Evolutionary conservation across 2,888 invertebrate species (phyloP).

Genomic region (Rhogogaster chlorosoma): DNA sequence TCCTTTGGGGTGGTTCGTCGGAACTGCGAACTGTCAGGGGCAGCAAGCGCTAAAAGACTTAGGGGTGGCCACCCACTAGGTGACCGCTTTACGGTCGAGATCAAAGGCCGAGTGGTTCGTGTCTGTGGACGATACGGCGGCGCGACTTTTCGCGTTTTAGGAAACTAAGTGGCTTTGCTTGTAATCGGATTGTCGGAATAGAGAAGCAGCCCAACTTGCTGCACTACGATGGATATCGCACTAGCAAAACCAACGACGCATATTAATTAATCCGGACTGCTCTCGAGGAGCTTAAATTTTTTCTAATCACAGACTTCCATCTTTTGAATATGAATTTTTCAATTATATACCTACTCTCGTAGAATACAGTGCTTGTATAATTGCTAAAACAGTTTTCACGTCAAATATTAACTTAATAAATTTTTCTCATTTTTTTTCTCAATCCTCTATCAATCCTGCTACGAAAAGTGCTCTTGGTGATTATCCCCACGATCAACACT

Average conservation of each 20-base stretch:
- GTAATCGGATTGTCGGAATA: constrained; percentile 40
- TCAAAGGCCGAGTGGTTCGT: constrained; percentile 42
- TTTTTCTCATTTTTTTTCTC: neutral
- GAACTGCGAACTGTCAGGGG: constrained; percentile 32
- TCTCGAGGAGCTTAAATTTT: neutral
- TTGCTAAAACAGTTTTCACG: neutral
- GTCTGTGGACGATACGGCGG: constrained; percentile 15
- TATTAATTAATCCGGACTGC: neutral
- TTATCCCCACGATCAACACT: neutral
- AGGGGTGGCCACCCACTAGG: constrained; percentile 2
- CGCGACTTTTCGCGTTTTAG: constrained; percentile 37
- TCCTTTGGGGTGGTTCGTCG: constrained; percentile 18
- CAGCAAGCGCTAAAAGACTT: constrained; percentile 41
- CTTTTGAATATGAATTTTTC: neutral
- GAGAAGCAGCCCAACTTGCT: neutral
- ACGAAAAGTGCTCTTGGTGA: neutral
- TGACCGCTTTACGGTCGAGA: constrained; percentile 33
- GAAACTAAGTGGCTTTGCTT: constrained; percentile 48
- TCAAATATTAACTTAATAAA: neutral
- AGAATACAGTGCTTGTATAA: neutral
- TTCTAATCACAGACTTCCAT: neutral
- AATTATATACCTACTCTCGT: neutral
- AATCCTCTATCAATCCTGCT: neutral
- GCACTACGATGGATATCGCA: neutral
- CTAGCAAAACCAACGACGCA: neutral